Conservation (phyloP, 2,888 invertebrate genomes). For the Arrhopalites spinosus region DNA sequence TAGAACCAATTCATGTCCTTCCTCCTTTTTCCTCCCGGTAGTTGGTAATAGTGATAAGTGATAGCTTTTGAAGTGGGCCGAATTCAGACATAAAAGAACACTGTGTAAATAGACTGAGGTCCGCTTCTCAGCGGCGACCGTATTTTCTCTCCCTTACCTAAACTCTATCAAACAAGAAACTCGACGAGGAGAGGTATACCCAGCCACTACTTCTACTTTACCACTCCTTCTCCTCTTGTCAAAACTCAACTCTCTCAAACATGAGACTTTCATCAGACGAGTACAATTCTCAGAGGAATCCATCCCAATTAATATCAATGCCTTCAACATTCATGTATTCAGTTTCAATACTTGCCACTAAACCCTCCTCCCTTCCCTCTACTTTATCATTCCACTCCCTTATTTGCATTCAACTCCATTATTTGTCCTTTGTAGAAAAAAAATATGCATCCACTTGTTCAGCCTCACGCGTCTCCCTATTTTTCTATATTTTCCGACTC, state of each 20-base stretch:
- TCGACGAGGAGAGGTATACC: background rate
- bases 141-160: background rate
- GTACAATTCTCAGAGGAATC: conserved; percentile 52
- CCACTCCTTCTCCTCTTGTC: background rate
- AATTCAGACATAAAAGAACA: conserved; percentile 45
- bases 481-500: too few species aligned
- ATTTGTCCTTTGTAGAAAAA: background rate
- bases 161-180: conserved; percentile 18
- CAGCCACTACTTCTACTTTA: background rate
- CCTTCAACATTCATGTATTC: conserved; percentile 8
- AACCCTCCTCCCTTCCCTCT: background rate
- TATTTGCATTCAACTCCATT: background rate
- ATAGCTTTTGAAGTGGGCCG: conserved; percentile 49
- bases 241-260: background rate
- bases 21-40: background rate
- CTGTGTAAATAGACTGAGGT: conserved; percentile 45
- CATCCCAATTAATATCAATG: conserved; percentile 52
- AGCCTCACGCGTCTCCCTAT: too few species aligned
- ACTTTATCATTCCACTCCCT: background rate
- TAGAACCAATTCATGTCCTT: background rate
- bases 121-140: conserved; percentile 15
- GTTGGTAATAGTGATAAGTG: conserved; percentile 41
- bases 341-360: conserved; percentile 5
- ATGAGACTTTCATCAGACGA: conserved; percentile 7
- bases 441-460: background rate